Percentiles rank a stretch among this genome's conserved stretches.
Evolutionary conservation across 2,113 vertebrate genomes (phyloP).

Genomic region (Numenius arquata): DNA sequence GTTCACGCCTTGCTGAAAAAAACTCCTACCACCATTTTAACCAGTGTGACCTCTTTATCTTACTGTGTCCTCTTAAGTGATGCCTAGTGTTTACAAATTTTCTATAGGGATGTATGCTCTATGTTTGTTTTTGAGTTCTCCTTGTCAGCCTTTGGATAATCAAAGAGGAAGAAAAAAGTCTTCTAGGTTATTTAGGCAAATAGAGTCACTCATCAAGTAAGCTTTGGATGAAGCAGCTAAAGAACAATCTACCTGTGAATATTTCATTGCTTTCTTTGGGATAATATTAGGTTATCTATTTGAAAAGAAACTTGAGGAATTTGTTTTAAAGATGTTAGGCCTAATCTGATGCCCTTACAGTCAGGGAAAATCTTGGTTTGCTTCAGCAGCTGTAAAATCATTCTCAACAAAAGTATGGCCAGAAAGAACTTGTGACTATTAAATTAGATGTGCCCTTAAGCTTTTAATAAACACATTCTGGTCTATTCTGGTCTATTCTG

Average conservation of each 20-base stretch:
- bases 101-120: neutral
- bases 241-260: neutral
- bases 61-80: neutral
- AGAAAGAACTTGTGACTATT: neutral
- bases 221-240: neutral
- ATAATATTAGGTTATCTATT: neutral
- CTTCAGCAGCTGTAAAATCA: neutral
- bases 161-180: neutral
- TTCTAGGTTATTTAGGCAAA: neutral
- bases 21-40: neutral
- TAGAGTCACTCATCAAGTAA: neutral
- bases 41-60: neutral
- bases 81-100: neutral
- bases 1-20: neutral
- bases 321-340: neutral
- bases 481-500: slow-evolving; percentile 8
- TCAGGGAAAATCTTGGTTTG: neutral
- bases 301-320: neutral
- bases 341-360: neutral
- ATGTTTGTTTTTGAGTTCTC: neutral
- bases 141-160: neutral
- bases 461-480: neutral
- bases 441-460: neutral
- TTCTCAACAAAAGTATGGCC: neutral
- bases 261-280: neutral